These are phyloP conservation scores for Acrobasis consociella DNA, from an alignment of 2,888 invertebrate species.

Conservation along the genomic window DNA sequence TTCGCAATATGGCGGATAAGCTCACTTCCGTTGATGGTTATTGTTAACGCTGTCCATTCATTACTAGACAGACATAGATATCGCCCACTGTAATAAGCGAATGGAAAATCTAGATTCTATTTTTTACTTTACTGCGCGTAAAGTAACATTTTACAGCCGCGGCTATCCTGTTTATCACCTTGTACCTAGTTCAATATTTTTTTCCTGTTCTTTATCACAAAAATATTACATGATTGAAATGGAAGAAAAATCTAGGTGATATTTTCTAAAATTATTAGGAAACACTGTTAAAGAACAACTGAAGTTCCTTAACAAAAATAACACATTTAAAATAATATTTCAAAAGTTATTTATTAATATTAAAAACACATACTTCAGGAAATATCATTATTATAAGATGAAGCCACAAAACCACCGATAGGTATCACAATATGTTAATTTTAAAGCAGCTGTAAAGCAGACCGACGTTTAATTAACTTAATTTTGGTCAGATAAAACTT, in stretches of 20 bases:
- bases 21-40: constrained; percentile 34
- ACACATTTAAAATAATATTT: too few relatives aligned
- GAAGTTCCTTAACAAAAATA: too few relatives aligned
- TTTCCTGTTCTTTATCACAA: not conserved
- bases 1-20: constrained; percentile 33
- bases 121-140: not conserved
- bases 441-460: constrained; percentile 10
- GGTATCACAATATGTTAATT: not conserved
- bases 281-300: too few relatives aligned
- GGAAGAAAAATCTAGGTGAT: not conserved
- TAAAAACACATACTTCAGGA: too few relatives aligned
- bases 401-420: constrained; percentile 2
- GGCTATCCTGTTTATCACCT: not conserved
- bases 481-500: not conserved
- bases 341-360: too few relatives aligned
- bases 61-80: not conserved
- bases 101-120: not conserved
- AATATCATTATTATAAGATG: too few relatives aligned
- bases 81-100: not conserved
- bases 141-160: not conserved
- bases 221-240: not conserved
- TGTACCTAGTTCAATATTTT: not conserved
- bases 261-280: too few relatives aligned
- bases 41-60: constrained; percentile 28
- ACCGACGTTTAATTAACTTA: constrained; percentile 22